Evolutionary conservation across 2,797 vertebrate species (phyloP).

Genomic region (Garrulus glandarius): DNA sequence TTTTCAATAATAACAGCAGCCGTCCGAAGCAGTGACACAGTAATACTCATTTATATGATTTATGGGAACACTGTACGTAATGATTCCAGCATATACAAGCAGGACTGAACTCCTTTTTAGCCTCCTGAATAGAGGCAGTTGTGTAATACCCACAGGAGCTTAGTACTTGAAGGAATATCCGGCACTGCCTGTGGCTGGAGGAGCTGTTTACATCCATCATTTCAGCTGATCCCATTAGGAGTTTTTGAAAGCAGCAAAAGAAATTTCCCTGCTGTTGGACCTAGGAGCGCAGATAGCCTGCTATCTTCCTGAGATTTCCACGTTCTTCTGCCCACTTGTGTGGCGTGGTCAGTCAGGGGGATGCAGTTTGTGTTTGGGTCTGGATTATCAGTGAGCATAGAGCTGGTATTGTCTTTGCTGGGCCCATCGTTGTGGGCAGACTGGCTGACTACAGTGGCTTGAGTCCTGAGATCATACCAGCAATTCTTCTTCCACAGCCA

Average conservation of each 20-base stretch:
- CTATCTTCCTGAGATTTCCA: not conserved
- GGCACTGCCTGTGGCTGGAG: conserved; percentile 40
- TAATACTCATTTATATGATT: conserved; percentile 51
- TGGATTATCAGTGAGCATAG: conserved; percentile 36
- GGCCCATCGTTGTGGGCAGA: conserved; percentile 64
- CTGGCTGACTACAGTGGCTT: conserved; percentile 64
- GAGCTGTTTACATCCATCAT: conserved; percentile 36
- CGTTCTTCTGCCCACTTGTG: not conserved
- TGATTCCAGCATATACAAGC: conserved; percentile 62
- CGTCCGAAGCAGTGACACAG: not conserved
- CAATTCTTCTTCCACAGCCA: conserved; percentile 63
- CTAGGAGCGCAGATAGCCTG: not conserved
- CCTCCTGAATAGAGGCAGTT: conserved; percentile 54
- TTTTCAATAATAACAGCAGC: conserved; percentile 55
- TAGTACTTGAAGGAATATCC: conserved; percentile 26
- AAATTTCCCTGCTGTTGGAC: not conserved
- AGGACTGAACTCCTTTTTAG: conserved; percentile 59
- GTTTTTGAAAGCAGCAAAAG: not conserved
- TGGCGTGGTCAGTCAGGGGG: not conserved
- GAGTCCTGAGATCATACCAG: conserved; percentile 67
- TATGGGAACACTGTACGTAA: conserved; percentile 28
- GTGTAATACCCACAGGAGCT: conserved; percentile 44
- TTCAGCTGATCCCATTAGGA: conserved; percentile 7
- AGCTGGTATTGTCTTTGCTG: conserved; percentile 53
- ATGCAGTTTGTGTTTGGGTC: not conserved